Evolutionary conservation across 2,797 vertebrate genomes (phyloP).

Genomic region (Telmatherina bonti): DNA sequence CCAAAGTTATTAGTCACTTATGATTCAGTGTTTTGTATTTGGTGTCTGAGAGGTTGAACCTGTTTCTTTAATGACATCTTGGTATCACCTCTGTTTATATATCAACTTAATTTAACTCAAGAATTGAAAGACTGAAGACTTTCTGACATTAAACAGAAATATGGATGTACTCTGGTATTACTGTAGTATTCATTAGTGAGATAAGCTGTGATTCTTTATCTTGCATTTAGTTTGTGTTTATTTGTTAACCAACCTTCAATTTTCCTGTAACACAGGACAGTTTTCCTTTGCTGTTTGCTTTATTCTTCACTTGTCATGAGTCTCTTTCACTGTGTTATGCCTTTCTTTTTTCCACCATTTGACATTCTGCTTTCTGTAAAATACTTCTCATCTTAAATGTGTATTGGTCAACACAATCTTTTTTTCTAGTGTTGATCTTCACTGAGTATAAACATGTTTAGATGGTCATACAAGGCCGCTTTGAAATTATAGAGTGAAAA

Average conservation of each 20-base stretch:
- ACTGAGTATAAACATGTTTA: neutral
- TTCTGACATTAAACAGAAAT: neutral
- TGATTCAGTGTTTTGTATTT: slow-evolving; percentile 43
- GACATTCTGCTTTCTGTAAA: slow-evolving; percentile 3
- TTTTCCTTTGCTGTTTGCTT: slow-evolving; percentile 40
- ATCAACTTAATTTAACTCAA: slow-evolving; percentile 31
- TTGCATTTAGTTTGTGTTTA: slow-evolving; percentile 35
- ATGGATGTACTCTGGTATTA: slow-evolving; percentile 25
- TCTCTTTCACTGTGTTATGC: neutral
- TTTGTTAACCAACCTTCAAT: slow-evolving; percentile 23
- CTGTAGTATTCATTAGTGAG: slow-evolving; percentile 21
- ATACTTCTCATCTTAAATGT: neutral
- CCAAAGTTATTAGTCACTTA: slow-evolving; percentile 18
- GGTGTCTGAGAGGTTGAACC: slow-evolving; percentile 23
- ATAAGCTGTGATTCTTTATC: slow-evolving; percentile 23
- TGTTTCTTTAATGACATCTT: slow-evolving; percentile 31
- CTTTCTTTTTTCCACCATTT: slow-evolving; percentile 4
- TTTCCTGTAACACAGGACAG: slow-evolving; percentile 25
- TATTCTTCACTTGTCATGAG: slow-evolving; percentile 17
- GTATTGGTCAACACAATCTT: neutral
- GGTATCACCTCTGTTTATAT: slow-evolving; percentile 27
- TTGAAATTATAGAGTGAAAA: neutral
- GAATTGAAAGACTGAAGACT: slow-evolving; percentile 13
- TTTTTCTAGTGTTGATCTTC: slow-evolving; percentile 13
- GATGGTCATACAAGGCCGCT: neutral